These are phyloP conservation scores for Dascyllus trimaculatus DNA, from an alignment of 2,113 vertebrate species.

Conservation along the genomic window DNA sequence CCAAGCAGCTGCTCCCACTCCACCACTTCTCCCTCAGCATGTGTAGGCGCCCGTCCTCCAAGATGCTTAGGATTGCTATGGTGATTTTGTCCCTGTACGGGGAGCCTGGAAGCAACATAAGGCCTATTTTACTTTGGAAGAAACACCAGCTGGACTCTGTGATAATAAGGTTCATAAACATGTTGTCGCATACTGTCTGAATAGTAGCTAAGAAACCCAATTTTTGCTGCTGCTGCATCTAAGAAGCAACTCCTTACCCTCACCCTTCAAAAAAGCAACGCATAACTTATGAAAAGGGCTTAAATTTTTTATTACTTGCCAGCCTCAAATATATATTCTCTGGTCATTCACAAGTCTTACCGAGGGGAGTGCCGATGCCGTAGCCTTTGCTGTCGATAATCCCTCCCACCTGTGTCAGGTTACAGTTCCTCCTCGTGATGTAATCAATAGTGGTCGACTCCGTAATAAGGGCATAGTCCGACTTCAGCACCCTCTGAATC, in stretches of 20 bases:
- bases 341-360: constrained; percentile 80
- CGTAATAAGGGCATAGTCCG: constrained; percentile 97
- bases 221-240: constrained; percentile 17
- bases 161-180: constrained; percentile 74
- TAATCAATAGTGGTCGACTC: constrained; percentile 98
- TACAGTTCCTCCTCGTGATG: constrained; percentile 96
- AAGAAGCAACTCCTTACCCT: constrained; percentile 18
- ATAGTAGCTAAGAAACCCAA: constrained; percentile 23
- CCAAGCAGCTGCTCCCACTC: constrained; percentile 92
- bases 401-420: constrained; percentile 96
- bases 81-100: constrained; percentile 98
- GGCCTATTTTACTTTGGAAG: constrained; percentile 69
- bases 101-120: constrained; percentile 87
- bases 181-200: constrained; percentile 50
- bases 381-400: constrained; percentile 98
- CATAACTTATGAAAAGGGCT: neutral
- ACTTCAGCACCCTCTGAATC: constrained; percentile 94
- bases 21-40: constrained; percentile 99
- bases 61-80: constrained; percentile 96
- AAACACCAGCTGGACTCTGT: constrained; percentile 69
- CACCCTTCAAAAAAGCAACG: constrained; percentile 22
- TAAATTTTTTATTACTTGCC: neutral
- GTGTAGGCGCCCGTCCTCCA: constrained; percentile 97
- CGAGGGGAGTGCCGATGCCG: constrained; percentile 97
- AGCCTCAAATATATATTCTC: neutral